Evolutionary conservation across 2,797 vertebrate species (phyloP), one percentile per base, ranked within the genome.

Genomic region (Lithobates pipiens): DNA sequence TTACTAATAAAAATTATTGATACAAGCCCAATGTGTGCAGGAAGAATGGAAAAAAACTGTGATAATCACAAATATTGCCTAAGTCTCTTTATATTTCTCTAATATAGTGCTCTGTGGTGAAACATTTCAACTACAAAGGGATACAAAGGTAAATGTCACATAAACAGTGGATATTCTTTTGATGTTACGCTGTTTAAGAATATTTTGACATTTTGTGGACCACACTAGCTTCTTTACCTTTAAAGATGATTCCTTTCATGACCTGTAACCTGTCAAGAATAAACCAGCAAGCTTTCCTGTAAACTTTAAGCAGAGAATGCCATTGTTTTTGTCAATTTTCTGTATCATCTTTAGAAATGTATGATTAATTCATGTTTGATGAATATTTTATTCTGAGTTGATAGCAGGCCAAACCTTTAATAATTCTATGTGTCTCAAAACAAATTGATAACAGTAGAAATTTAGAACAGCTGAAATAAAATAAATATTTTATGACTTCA

Each of bases 101-200:
- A 23, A 57, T 57, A 57, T 57, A 57, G 54, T 72, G n/a, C 82
- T 77, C 61, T 72, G 68, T 73, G 25, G n/a, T 71, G 68, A 57
- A 85, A 85, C 76, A 85, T 85, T 76, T 73, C 21, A 39, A 34
- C 67, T 85, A 85, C 76, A 85, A 80, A 80, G 70, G 71, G 77
- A 29, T 85, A 80, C 61, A 76, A 85, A 85, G 84, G 71, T 80
- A 85, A 85, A 85, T 85, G 71, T 85, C 77, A 85, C 57, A 80
- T 69, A 80, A 85, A 85, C 77, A 76, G 39, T 80, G 74, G 57
- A 71, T 80, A 63, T 54, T 23, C 77, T 79, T 85, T 75, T 85
- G 77, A 76, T 80, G 77, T 69, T 76, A 25, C 23, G 63, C 63
- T 80, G 77, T 74, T 80, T 85, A 80, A 70, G 29, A 78, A 85